phyloP scores from a whole-genome alignment of 2,797 vertebrate species.

The Spheniscus humboldti region DNA sequence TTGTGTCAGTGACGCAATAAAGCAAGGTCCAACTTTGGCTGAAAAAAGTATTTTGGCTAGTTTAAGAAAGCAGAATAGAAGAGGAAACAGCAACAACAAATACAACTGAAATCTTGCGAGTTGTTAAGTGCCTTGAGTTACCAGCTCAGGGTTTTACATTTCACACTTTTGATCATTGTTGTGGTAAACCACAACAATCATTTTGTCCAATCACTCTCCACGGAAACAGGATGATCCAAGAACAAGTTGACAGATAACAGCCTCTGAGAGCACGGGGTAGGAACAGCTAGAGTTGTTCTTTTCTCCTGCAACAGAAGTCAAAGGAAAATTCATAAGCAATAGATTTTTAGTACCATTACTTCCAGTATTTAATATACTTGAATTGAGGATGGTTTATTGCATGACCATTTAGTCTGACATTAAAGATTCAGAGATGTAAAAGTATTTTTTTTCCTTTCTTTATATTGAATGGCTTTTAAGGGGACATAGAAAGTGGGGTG shows the following conservation, averaged over 20 bases:
- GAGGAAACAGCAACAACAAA: conserved; percentile 34
- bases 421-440: neutral
- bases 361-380: neutral
- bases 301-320: conserved; percentile 67
- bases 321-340: conserved; percentile 13
- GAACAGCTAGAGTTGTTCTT: conserved; percentile 31
- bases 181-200: neutral
- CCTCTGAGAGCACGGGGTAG: conserved; percentile 16
- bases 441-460: neutral
- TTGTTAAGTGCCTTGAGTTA: conserved; percentile 41
- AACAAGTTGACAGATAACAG: conserved; percentile 10
- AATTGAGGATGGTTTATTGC: neutral
- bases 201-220: conserved; percentile 27
- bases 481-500: neutral
- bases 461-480: neutral
- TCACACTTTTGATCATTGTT: neutral
- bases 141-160: conserved; percentile 25
- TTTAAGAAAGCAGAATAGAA: conserved; percentile 42
- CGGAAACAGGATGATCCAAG: conserved; percentile 39
- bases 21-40: conserved; percentile 32
- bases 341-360: neutral
- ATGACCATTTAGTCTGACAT: neutral
- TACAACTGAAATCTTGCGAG: neutral
- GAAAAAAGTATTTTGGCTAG: conserved; percentile 52
- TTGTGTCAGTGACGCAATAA: conserved; percentile 1